Base-by-base conservation (phyloP, 2,113 vertebrate species). In the Pycnonotus jocosus region DNA sequence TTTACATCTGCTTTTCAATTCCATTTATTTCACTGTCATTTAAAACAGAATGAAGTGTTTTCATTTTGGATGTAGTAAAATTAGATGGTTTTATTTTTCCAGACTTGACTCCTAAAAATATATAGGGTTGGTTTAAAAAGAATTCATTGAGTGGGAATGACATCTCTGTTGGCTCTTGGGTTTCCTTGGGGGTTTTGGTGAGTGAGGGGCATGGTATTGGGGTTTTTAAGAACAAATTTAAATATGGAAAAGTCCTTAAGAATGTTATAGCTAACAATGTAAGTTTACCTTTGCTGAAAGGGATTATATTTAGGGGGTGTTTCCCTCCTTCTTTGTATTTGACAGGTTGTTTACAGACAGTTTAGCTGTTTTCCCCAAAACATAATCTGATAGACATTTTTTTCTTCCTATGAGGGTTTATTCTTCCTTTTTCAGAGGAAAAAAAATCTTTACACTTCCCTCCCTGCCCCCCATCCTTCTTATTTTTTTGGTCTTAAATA, bases 181-280 rank as follows among this genome's bases (percentile, higher is more conserved):
- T 4, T 4, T 40, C 60, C 38, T 48, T 51, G 11, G 5, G 3
- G 4, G 9, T 24, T 76, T 51, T 18, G 1, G 4, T 2, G 4
- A 10, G 13, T 1, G 1, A 40, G 3, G 10, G 5, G 5, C 8
- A 57, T 9, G 9, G 9, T 42, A 12, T 10, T 69, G 12, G 3
- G 5, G 10, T 33, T 4, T 30, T 90, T 88, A 31, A 78, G 42
- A 38, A 69, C 10, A 76, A 68, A 56, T 17, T 70, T 71, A n/a
- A 79, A 68, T 12, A 56, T 2, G 3, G 40, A 83, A 68, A 80
- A 57, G 8, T 83, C 16, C 14, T 66, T 53, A 88, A 64, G 33
- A 92, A 72, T 25, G 2, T 62, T 70, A 56, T 5, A 74, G 33
- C 22, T 72, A 73, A 65, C n/a, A 80, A 18, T 16, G 4, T 42